A percentile compares a stretch with the other conserved stretches of the same genome.
These are phyloP conservation scores for Lithophane socia DNA, from an alignment of 2,888 invertebrate species.

Conservation along the genomic window DNA sequence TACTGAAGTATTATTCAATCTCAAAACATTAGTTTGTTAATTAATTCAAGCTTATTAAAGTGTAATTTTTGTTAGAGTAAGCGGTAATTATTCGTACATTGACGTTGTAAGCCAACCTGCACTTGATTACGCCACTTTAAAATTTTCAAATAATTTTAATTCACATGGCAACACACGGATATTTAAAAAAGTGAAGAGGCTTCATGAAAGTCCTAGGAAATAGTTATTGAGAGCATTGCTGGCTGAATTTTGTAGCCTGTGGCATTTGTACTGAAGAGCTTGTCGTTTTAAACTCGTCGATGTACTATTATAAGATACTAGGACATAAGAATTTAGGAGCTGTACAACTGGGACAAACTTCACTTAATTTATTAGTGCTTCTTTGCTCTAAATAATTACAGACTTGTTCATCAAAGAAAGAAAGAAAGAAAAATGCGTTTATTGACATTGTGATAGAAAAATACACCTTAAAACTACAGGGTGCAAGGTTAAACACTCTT, in stretches of 20 bases:
- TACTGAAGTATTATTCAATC: slow-evolving; percentile 21
- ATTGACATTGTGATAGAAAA: too few relatives aligned
- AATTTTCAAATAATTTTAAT: slow-evolving; percentile 42
- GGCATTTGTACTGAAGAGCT: slow-evolving; percentile 32
- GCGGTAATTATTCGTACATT: slow-evolving; percentile 58
- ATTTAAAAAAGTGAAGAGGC: slow-evolving; percentile 22
- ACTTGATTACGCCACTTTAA: slow-evolving; percentile 54
- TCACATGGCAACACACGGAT: slow-evolving; percentile 27
- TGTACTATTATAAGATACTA: not conserved
- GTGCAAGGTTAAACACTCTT: too few relatives aligned
- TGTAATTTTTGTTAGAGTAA: slow-evolving; percentile 51
- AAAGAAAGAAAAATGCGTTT: too few relatives aligned
- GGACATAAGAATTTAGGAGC: not conserved
- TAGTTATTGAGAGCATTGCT: slow-evolving; percentile 20
- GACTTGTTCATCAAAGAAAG: too few relatives aligned
- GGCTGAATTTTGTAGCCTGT: slow-evolving; percentile 22
- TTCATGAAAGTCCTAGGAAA: slow-evolving; percentile 23
- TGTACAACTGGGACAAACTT: not conserved
- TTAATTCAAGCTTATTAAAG: slow-evolving; percentile 40
- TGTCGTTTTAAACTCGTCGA: not conserved
- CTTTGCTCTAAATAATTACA: not conserved
- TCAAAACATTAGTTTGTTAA: slow-evolving; percentile 31
- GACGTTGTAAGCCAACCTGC: slow-evolving; percentile 38
- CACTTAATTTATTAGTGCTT: not conserved
- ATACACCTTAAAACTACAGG: too few relatives aligned